A percentile compares a stretch with the other conserved stretches of the same genome.
phyloP scores from a whole-genome alignment of 1,140 invertebrate genomes.

The Aphaenogaster rudis region DNA sequence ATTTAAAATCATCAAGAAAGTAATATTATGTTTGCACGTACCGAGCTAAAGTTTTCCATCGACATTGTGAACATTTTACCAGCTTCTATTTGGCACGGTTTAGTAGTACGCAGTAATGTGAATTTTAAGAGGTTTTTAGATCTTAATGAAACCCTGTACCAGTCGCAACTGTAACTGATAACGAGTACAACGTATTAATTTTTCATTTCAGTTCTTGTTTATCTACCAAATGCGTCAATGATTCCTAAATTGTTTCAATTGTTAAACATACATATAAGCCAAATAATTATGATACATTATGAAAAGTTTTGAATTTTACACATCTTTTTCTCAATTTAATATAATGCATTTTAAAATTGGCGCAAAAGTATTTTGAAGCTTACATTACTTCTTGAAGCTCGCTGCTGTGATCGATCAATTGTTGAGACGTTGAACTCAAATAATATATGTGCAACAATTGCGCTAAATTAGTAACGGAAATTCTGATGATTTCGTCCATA shows the following conservation, averaged over 20 bases:
- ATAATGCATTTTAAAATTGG: neutral
- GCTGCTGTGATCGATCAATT: slow-evolving; percentile 8
- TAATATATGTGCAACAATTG: slow-evolving; percentile 17
- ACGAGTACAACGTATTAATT: neutral
- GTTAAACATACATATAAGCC: neutral
- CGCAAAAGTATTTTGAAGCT: neutral
- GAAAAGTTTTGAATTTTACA: neutral
- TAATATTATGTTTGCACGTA: slow-evolving; percentile 43
- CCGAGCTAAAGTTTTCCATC: slow-evolving; percentile 67
- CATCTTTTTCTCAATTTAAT: neutral
- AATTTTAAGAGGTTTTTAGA: slow-evolving; percentile 63
- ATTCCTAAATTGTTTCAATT: too few relatives aligned
- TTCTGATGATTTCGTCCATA: slow-evolving; percentile 32
- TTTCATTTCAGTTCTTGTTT: neutral
- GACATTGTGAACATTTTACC: slow-evolving; percentile 69
- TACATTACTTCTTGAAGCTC: slow-evolving; percentile 30
- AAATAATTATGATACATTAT: neutral
- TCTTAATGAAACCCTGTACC: slow-evolving; percentile 69
- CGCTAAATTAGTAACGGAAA: neutral
- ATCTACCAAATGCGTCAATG: neutral
- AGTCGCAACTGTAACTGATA: slow-evolving; percentile 55
- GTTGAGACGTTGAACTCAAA: slow-evolving; percentile 12
- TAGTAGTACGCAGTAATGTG: slow-evolving; percentile 59
- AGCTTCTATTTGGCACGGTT: slow-evolving; percentile 71
- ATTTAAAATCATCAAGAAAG: neutral